Conservation (phyloP, 1,140 invertebrate species). For the Thereuonema tuberculata region DNA sequence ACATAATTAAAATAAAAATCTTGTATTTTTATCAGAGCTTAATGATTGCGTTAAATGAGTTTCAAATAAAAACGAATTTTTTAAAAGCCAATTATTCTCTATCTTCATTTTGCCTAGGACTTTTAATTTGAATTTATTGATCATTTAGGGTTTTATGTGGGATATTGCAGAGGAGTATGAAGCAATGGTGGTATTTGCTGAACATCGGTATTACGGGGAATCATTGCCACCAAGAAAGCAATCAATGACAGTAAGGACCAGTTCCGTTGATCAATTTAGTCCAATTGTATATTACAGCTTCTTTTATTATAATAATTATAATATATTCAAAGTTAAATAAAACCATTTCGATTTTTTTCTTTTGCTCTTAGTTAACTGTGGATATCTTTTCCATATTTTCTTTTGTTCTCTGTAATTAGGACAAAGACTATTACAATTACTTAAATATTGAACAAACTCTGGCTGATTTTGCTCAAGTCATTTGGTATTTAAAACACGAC, state of each 20-base stretch:
- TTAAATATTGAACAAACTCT: slow-evolving; percentile 82
- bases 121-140: too few relatives aligned
- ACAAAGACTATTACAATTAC: slow-evolving; percentile 53
- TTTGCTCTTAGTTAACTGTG: background rate
- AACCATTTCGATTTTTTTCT: background rate
- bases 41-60: too few relatives aligned
- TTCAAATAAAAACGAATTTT: too few relatives aligned
- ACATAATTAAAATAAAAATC: too few relatives aligned
- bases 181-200: slow-evolving; percentile 81
- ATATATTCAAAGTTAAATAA: background rate
- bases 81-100: too few relatives aligned
- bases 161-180: slow-evolving; percentile 65
- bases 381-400: background rate
- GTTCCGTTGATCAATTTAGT: background rate
- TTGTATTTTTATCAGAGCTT: too few relatives aligned
- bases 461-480: slow-evolving; percentile 63
- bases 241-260: slow-evolving; percentile 44
- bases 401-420: background rate
- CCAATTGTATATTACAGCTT: background rate
- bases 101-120: too few relatives aligned
- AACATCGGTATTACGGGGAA: slow-evolving; percentile 89
- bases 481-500: slow-evolving; percentile 31
- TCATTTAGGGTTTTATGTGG: slow-evolving; percentile 90
- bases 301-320: background rate
- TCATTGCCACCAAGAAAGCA: slow-evolving; percentile 76